Percentiles rank a stretch among this genome's conserved stretches.
Evolutionary conservation across 2,888 invertebrate genomes (phyloP).

Genomic region (Brachyptera putata): DNA sequence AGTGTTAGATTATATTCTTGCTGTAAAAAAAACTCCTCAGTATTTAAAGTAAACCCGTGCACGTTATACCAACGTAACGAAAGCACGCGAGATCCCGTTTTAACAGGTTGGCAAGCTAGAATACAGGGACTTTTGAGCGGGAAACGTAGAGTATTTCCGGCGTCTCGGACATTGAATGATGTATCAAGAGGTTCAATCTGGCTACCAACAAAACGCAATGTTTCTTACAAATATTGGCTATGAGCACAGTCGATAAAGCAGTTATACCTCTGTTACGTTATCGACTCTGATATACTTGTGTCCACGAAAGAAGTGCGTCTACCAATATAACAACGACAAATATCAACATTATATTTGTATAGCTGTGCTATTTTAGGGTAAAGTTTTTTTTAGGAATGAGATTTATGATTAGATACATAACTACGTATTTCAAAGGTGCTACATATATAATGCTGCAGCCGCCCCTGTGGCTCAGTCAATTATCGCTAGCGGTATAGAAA

Average conservation of each 20-base stretch:
- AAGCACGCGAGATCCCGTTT: conserved; percentile 16
- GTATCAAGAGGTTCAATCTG: conserved; percentile 12
- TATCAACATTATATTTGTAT: too few species aligned
- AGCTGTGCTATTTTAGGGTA: too few species aligned
- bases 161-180: conserved; percentile 7
- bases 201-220: conserved; percentile 3
- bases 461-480: too few species aligned
- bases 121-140: conserved; percentile 12
- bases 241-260: not conserved
- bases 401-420: too few species aligned
- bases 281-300: too few species aligned
- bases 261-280: too few species aligned
- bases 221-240: not conserved
- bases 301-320: too few species aligned
- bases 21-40: not conserved
- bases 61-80: conserved; percentile 8
- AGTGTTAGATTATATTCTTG: conserved; percentile 16
- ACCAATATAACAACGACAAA: too few species aligned
- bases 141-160: conserved; percentile 17
- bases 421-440: too few species aligned
- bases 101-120: conserved; percentile 8
- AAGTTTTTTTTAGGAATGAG: too few species aligned
- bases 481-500: too few species aligned
- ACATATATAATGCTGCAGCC: too few species aligned
- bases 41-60: conserved; percentile 15